Evolutionary conservation across 1,140 invertebrate genomes (phyloP).

Genomic region (Copidosoma floridanum): DNA sequence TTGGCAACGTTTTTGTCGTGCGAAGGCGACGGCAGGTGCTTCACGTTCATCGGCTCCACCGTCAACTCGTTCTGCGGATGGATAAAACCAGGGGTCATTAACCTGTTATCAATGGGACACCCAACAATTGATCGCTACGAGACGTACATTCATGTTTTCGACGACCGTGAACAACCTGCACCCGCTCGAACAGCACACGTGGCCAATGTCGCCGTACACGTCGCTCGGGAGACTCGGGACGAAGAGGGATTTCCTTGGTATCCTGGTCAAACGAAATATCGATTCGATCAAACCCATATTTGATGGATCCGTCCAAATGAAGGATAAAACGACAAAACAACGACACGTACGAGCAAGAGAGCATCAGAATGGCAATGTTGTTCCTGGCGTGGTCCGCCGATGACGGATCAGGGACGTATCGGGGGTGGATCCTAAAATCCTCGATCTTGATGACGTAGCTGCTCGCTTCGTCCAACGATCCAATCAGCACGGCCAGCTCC

Average conservation of each 20-base stretch:
- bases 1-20: too few species aligned
- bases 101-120: too few species aligned
- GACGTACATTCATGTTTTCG: slow-evolving; percentile 26
- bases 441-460: slow-evolving; percentile 32
- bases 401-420: slow-evolving; percentile 27
- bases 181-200: slow-evolving; percentile 30
- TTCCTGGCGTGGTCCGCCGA: slow-evolving; percentile 16
- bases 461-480: slow-evolving; percentile 10
- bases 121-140: too few species aligned
- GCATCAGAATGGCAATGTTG: slow-evolving; percentile 34
- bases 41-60: not conserved
- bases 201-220: slow-evolving; percentile 29
- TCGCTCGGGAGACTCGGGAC: slow-evolving; percentile 28
- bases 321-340: not conserved
- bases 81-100: too few species aligned
- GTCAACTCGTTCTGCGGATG: too few species aligned
- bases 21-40: slow-evolving; percentile 3
- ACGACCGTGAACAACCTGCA: slow-evolving; percentile 34
- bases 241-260: not conserved
- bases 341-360: slow-evolving; percentile 32
- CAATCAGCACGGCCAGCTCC: slow-evolving; percentile 28
- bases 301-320: not conserved
- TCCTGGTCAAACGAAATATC: slow-evolving; percentile 22
- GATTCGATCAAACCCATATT: not conserved
- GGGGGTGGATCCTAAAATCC: slow-evolving; percentile 33